Conservation (phyloP, 92 coral and sea anemone species). For the Desmophyllum pertusum region DNA sequence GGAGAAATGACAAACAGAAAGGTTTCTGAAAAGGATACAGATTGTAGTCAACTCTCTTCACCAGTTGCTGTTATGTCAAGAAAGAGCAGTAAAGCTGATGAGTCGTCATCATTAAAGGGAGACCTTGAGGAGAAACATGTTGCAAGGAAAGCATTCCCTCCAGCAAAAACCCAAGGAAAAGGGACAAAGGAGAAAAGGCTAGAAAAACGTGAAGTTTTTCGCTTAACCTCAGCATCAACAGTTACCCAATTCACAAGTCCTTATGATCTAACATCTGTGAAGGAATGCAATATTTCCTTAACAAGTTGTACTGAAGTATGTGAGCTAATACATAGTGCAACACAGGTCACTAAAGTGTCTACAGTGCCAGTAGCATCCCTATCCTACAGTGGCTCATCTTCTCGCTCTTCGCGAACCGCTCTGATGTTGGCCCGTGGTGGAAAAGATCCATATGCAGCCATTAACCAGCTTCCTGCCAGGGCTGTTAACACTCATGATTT, state of each 20-base stretch:
- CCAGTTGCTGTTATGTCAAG: not conserved
- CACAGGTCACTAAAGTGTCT: not conserved
- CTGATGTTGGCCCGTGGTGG: constrained; percentile 42
- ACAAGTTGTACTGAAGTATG: constrained; percentile 13
- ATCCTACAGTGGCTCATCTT: not conserved
- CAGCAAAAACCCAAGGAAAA: constrained; percentile 6
- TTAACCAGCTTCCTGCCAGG: constrained; percentile 45
- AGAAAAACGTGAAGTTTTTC: constrained; percentile 19
- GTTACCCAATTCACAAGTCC: constrained; percentile 23
- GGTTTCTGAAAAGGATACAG: not conserved
- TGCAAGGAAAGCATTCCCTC: not conserved
- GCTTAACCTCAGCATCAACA: constrained; percentile 16
- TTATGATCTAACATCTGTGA: constrained; percentile 10
- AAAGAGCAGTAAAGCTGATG: not conserved
- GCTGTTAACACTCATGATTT: constrained; percentile 46
- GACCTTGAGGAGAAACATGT: not conserved
- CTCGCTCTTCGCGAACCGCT: constrained; percentile 46
- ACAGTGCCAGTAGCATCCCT: constrained; percentile 36
- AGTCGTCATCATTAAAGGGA: constrained; percentile 1
- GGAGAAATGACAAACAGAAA: not conserved
- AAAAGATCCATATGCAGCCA: constrained; percentile 20
- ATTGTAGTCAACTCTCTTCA: not conserved
- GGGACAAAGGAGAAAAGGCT: not conserved
- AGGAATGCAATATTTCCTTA: not conserved
- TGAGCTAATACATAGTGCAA: not conserved